These are phyloP conservation scores for Heteromyza rotundicornis DNA, from an alignment of 2,888 invertebrate genomes.

Conservation along the genomic window DNA sequence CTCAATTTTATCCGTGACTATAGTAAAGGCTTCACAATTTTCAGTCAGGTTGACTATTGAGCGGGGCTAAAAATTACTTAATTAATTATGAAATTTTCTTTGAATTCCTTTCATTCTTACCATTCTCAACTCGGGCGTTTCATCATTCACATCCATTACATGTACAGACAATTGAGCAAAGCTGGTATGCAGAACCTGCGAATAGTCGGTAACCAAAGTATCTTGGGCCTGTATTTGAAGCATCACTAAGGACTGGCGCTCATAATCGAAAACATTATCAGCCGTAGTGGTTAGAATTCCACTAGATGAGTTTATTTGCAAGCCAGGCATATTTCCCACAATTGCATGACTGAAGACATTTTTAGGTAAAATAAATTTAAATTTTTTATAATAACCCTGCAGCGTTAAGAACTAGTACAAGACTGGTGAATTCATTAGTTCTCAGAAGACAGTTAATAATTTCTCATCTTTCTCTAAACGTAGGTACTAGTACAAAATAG, in stretches of 20 bases:
- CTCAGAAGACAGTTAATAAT: too few species aligned
- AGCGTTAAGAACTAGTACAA: too few species aligned
- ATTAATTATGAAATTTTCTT: not conserved
- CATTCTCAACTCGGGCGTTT: conserved; percentile 70
- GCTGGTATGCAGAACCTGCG: conserved; percentile 37
- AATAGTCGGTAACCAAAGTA: conserved; percentile 55
- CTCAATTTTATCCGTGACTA: conserved; percentile 62
- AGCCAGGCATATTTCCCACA: conserved; percentile 62
- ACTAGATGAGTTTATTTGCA: conserved; percentile 65
- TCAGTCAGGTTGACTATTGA: conserved; percentile 65
- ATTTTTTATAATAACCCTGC: too few species aligned
- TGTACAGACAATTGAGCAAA: conserved; percentile 68
- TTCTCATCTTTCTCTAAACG: too few species aligned
- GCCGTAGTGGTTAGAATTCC: conserved; percentile 68
- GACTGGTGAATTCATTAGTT: too few species aligned
- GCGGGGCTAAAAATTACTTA: conserved; percentile 60
- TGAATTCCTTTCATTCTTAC: too few species aligned
- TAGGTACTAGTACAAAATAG: too few species aligned
- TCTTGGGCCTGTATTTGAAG: conserved; percentile 66
- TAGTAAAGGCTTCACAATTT: conserved; percentile 63
- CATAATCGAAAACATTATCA: conserved; percentile 69
- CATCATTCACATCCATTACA: conserved; percentile 76
- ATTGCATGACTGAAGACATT: conserved; percentile 65
- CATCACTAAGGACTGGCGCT: conserved; percentile 66
- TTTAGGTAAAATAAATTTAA: not conserved